phyloP scores from a whole-genome alignment of 2,797 vertebrate genomes.

The Acropternis orthonyx region DNA sequence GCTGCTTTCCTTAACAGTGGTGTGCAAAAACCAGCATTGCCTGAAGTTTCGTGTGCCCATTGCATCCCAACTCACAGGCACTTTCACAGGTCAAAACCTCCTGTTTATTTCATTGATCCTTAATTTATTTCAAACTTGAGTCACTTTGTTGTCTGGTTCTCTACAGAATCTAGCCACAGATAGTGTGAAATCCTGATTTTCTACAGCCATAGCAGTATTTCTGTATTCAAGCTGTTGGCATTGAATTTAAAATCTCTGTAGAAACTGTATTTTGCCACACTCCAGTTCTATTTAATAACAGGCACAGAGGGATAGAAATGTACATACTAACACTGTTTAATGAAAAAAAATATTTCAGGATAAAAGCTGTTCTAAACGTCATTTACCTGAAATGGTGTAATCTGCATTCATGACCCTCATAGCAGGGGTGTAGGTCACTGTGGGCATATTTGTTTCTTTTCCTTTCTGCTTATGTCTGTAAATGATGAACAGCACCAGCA shows the following conservation, averaged over 20 bases:
- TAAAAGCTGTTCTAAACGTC: background rate
- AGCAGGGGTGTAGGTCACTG: conserved; percentile 91
- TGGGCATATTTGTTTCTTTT: conserved; percentile 88
- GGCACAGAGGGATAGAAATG: background rate
- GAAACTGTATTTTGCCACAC: background rate
- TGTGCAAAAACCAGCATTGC: background rate
- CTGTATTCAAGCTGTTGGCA: background rate
- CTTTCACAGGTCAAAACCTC: background rate
- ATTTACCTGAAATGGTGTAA: conserved; percentile 85
- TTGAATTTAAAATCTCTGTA: background rate
- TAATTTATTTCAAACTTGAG: background rate
- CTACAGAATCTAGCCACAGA: background rate
- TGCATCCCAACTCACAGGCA: background rate
- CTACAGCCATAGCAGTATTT: background rate
- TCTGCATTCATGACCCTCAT: conserved; percentile 85
- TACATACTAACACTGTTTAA: background rate
- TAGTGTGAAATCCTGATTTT: background rate
- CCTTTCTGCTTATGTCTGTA: conserved; percentile 92
- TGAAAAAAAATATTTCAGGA: background rate
- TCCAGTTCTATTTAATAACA: background rate
- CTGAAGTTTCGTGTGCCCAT: background rate
- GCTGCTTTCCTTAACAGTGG: background rate
- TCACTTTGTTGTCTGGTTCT: background rate
- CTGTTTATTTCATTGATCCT: background rate
- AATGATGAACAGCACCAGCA: conserved; percentile 89